Conservation (phyloP, 53 echinoderm and acorn worm genomes). For the Astropecten irregularis region DNA sequence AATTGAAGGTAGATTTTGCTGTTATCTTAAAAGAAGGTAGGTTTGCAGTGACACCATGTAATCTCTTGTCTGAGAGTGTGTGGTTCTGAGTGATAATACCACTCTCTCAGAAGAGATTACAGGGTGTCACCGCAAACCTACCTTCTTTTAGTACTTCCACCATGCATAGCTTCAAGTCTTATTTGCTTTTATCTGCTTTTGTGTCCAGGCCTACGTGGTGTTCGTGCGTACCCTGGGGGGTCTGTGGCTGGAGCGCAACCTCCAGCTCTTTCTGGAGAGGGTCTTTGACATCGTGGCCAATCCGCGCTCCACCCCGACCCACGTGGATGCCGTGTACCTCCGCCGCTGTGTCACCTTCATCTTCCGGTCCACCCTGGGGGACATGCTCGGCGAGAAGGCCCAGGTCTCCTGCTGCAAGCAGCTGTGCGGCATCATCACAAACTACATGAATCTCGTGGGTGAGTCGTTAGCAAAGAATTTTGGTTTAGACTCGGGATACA, state of each 20-base stretch:
- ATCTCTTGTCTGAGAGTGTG: too few relatives aligned
- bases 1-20: too few relatives aligned
- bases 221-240: constrained; percentile 90
- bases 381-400: constrained; percentile 96
- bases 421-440: constrained; percentile 84
- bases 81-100: too few relatives aligned
- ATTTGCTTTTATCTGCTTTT: too few relatives aligned
- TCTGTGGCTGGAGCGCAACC: constrained; percentile 94
- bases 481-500: too few relatives aligned
- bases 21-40: too few relatives aligned
- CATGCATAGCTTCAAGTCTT: too few relatives aligned
- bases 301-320: constrained; percentile 93
- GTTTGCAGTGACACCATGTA: too few relatives aligned
- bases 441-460: constrained; percentile 91
- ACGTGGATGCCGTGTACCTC: constrained; percentile 96
- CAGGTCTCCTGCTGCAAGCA: constrained; percentile 94
- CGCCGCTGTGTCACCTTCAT: constrained; percentile 93
- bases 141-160: too few relatives aligned
- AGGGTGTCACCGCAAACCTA: too few relatives aligned
- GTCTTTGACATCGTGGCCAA: constrained; percentile 87
- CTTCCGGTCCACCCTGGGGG: constrained; percentile 83
- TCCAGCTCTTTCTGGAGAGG: constrained; percentile 79
- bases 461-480: constrained; percentile 38
- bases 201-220: constrained; percentile 87
- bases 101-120: too few relatives aligned